Evolutionary conservation across 2,888 invertebrate genomes (phyloP).

Genomic region (Priocnemis perturbator): DNA sequence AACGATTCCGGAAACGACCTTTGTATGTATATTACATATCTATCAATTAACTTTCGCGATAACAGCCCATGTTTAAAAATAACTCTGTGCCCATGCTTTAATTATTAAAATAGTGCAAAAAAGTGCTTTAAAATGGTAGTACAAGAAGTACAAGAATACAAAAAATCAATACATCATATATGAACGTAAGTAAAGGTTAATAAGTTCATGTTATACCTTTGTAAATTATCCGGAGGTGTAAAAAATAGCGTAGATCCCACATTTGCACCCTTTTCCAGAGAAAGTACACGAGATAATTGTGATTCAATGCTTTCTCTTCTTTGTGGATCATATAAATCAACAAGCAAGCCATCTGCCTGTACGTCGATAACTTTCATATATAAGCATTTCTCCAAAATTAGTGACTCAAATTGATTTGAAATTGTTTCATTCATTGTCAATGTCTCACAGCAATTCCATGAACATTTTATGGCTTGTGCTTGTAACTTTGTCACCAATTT

Average conservation of each 20-base stretch:
- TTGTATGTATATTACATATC: no score
- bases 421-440: constrained; percentile 78
- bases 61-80: no score
- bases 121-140: no score
- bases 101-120: no score
- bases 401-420: constrained; percentile 81
- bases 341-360: constrained; percentile 77
- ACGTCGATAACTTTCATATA: constrained; percentile 79
- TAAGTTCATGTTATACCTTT: neutral
- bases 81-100: no score
- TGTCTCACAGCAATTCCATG: constrained; percentile 81
- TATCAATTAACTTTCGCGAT: no score
- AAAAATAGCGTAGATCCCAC: neutral
- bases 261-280: constrained; percentile 17
- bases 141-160: no score
- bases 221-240: neutral
- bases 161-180: no score
- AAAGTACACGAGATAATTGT: constrained; percentile 59
- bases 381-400: constrained; percentile 81
- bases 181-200: no score
- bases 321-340: constrained; percentile 79
- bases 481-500: constrained; percentile 80
- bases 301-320: constrained; percentile 36
- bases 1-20: no score
- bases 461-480: constrained; percentile 87